phyloP scores from a whole-genome alignment of 2,888 invertebrate genomes.

The Syrphus vitripennis region DNA sequence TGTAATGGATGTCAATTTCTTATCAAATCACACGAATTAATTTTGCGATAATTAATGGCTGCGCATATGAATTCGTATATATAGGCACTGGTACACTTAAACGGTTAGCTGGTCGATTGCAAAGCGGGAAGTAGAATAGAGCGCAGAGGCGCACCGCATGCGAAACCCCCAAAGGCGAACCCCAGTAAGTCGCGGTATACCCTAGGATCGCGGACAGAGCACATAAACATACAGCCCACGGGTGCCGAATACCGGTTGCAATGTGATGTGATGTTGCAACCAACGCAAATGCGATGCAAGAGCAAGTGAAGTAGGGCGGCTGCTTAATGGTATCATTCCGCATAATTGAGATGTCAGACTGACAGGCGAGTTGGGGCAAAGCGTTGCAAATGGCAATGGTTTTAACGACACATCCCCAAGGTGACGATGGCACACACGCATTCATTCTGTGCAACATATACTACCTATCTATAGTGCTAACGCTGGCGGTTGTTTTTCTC shows the following conservation, averaged over 20 bases:
- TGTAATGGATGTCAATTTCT: constrained; percentile 72
- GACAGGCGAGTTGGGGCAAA: constrained; percentile 55
- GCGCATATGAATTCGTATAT: constrained; percentile 59
- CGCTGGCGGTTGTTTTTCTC: constrained; percentile 21
- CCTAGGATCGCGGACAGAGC: constrained; percentile 19
- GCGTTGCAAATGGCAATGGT: constrained; percentile 30
- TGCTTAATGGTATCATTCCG: constrained; percentile 67
- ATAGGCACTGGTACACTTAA: neutral
- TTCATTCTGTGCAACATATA: neutral
- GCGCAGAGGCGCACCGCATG: constrained; percentile 22
- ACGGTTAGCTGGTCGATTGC: neutral
- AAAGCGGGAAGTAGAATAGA: neutral
- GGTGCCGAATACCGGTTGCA: constrained; percentile 57
- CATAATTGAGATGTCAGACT: constrained; percentile 72
- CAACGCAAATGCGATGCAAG: neutral
- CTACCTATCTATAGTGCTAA: neutral
- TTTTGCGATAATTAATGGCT: constrained; percentile 72
- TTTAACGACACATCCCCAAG: constrained; percentile 54
- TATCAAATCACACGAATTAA: constrained; percentile 73
- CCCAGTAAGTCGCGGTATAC: constrained; percentile 15
- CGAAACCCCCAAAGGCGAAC: constrained; percentile 58
- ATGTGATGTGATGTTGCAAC: constrained; percentile 25
- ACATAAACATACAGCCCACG: constrained; percentile 67
- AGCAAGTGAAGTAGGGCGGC: constrained; percentile 34
- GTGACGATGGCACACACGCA: constrained; percentile 66